These are phyloP conservation scores for Epinephelus cyanopodus DNA, from an alignment of 2,113 vertebrate genomes.

Conservation along the genomic window DNA sequence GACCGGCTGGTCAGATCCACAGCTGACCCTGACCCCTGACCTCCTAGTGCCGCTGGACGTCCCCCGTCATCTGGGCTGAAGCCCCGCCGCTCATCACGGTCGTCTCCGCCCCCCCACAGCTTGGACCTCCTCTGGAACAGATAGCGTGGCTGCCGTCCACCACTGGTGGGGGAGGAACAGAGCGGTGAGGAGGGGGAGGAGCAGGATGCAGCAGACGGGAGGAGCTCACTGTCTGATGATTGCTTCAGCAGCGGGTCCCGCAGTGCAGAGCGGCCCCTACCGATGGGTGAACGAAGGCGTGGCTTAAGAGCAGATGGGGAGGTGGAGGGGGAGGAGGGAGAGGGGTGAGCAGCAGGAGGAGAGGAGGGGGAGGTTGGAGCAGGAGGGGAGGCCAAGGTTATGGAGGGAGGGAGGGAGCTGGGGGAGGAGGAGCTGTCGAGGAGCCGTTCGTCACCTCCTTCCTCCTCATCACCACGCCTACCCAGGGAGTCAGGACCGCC, in stretches of 20 bases:
- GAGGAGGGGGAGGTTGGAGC: slow-evolving; percentile 84
- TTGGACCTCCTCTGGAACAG: slow-evolving; percentile 99
- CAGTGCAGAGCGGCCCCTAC: slow-evolving; percentile 90
- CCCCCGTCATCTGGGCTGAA: slow-evolving; percentile 71
- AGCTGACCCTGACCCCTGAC: slow-evolving; percentile 86
- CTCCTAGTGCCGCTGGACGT: slow-evolving; percentile 90
- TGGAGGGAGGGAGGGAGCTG: slow-evolving; percentile 94
- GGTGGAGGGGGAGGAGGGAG: slow-evolving; percentile 88
- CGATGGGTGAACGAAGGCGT: slow-evolving; percentile 95
- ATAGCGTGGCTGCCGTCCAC: slow-evolving; percentile 93
- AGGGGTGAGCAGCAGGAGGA: slow-evolving; percentile 88
- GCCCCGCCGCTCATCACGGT: slow-evolving; percentile 82
- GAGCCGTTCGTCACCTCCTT: slow-evolving; percentile 92
- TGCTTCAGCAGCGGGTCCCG: slow-evolving; percentile 99
- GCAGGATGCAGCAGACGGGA: slow-evolving; percentile 92
- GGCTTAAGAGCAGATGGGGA: slow-evolving; percentile 93
- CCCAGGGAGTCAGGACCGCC: slow-evolving; percentile 90
- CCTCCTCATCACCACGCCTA: slow-evolving; percentile 91
- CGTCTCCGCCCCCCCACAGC: slow-evolving; percentile 98
- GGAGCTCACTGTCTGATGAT: slow-evolving; percentile 98
- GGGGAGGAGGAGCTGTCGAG: slow-evolving; percentile 94
- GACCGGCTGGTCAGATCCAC: slow-evolving; percentile 84
- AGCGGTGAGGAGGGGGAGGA: slow-evolving; percentile 87
- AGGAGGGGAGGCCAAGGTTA: slow-evolving; percentile 89
- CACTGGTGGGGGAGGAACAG: slow-evolving; percentile 87